Conservation (phyloP, 2,113 vertebrate species). For the Picathartes gymnocephalus region DNA sequence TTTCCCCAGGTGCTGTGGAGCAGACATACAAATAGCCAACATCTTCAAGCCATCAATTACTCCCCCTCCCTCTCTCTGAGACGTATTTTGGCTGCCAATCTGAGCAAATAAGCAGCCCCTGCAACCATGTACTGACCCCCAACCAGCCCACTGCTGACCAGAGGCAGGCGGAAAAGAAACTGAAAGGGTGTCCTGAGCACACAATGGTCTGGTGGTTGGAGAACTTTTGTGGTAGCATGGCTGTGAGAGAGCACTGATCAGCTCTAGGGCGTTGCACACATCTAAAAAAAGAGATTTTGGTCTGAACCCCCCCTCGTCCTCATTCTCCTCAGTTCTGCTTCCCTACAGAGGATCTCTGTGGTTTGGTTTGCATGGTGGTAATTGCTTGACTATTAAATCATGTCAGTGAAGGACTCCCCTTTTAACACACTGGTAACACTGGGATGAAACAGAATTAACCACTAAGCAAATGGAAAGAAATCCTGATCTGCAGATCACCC, state of each 20-base stretch:
- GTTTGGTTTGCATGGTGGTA: background rate
- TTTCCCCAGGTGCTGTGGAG: fast-evolving
- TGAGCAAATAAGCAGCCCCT: background rate
- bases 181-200: background rate
- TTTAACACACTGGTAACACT: background rate
- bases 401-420: background rate
- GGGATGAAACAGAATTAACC: background rate
- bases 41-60: background rate
- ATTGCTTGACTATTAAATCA: background rate
- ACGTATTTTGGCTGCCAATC: background rate
- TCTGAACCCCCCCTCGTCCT: background rate
- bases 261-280: background rate
- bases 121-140: fast-evolving
- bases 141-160: background rate
- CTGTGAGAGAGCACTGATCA: background rate
- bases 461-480: background rate
- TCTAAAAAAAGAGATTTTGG: background rate
- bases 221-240: fast-evolving
- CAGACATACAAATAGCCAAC: background rate
- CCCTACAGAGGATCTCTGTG: background rate
- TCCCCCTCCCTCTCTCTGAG: background rate
- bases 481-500: background rate
- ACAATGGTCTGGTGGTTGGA: background rate
- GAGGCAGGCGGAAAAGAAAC: background rate
- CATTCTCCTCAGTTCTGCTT: background rate